Conservation (phyloP, 2,797 vertebrate genomes). For the Paramormyrops hopkinsi region DNA sequence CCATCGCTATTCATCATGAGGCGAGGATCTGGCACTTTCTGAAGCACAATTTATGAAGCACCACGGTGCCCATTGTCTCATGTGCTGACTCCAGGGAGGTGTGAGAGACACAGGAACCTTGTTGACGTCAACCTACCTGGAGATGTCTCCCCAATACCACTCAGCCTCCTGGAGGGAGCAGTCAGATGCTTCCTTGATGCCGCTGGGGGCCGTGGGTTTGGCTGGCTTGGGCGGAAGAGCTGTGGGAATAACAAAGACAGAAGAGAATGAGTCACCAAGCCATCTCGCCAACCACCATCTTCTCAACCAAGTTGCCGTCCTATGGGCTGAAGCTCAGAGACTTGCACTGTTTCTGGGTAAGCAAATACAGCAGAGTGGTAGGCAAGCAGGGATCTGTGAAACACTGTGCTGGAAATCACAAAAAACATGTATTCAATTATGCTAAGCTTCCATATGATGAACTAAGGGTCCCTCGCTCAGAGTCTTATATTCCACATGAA, state of each 20-base stretch:
- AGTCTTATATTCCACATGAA: not conserved
- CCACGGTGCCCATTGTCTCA: not conserved
- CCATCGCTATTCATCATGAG: not conserved
- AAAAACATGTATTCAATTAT: not conserved
- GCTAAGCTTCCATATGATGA: not conserved
- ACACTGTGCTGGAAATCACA: not conserved
- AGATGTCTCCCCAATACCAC: constrained; percentile 97
- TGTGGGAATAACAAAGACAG: constrained; percentile 33
- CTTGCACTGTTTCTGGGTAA: not conserved
- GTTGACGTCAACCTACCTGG: constrained; percentile 64
- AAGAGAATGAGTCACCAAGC: not conserved
- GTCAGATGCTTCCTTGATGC: constrained; percentile 58
- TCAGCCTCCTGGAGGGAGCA: constrained; percentile 80
- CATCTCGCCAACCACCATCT: not conserved
- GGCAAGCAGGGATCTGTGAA: not conserved
- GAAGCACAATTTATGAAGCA: not conserved
- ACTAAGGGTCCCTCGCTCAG: not conserved
- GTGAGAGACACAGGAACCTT: not conserved
- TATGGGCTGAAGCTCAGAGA: not conserved
- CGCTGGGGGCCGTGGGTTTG: constrained; percentile 71
- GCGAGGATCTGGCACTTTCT: not conserved
- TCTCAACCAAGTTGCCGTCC: not conserved
- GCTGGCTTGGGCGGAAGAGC: constrained; percentile 87
- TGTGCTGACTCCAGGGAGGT: not conserved
- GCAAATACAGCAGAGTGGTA: not conserved